phyloP scores from a whole-genome alignment of 2,797 vertebrate genomes.

The Sphaeramia orbicularis region DNA sequence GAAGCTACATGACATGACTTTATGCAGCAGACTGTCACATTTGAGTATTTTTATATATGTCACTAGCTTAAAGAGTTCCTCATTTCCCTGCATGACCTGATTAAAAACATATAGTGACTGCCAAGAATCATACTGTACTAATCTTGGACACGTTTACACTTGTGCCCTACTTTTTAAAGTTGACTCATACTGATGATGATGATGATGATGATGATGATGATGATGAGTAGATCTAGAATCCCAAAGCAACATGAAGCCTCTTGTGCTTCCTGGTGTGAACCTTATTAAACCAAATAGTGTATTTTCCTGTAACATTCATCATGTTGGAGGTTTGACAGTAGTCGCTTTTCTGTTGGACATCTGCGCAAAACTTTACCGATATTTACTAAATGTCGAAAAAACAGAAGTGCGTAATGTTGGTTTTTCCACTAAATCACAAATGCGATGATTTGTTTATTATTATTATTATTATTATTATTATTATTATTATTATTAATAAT shows the following conservation, averaged over 20 bases:
- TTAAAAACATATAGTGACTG: background rate
- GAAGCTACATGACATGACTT: too few relatives aligned
- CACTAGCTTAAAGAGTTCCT: background rate
- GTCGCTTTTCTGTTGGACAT: too few relatives aligned
- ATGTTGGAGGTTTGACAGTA: background rate
- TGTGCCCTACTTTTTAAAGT: background rate
- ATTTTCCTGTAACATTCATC: background rate
- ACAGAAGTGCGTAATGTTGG: too few relatives aligned
- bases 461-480: background rate
- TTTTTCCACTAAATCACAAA: too few relatives aligned
- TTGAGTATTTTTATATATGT: too few relatives aligned
- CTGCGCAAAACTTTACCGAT: too few relatives aligned
- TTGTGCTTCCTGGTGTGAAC: slow-evolving; percentile 20
- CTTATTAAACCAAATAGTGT: slow-evolving; percentile 15
- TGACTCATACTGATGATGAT: slow-evolving; percentile 10
- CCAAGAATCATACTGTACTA: background rate
- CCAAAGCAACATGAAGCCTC: background rate
- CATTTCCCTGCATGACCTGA: slow-evolving; percentile 1
- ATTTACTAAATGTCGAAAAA: too few relatives aligned
- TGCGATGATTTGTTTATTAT: too few relatives aligned
- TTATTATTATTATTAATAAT: too few relatives aligned
- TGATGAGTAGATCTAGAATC: slow-evolving; percentile 9
- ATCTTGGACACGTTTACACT: background rate
- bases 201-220: too few relatives aligned
- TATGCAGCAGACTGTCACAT: too few relatives aligned